Evolutionary conservation across 2,888 invertebrate species (phyloP).

Genomic region (Drepanosiphum platanoidis): DNA sequence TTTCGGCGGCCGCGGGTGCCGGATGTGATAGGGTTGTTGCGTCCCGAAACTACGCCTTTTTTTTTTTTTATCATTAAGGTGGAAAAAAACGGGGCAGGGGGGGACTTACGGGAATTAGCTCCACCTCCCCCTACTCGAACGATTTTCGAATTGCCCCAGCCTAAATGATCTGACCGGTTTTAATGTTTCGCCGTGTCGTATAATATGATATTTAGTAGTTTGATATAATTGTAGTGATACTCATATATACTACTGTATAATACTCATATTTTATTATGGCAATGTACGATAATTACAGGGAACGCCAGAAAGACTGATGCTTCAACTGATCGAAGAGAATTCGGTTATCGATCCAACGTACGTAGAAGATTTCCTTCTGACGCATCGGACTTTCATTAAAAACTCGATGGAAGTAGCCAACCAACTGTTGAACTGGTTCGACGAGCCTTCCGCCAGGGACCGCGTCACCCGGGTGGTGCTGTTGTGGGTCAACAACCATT

Average conservation of each 20-base stretch:
- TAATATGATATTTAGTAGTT: too few species aligned
- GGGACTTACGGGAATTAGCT: too few species aligned
- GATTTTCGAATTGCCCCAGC: too few species aligned
- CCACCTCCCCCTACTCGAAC: too few species aligned
- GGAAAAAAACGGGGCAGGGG: too few species aligned
- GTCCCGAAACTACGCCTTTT: too few species aligned
- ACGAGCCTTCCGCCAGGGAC: constrained; percentile 69
- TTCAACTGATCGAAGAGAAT: constrained; percentile 87
- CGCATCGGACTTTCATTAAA: constrained; percentile 94
- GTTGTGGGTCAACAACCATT: constrained; percentile 99
- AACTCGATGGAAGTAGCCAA: constrained; percentile 87
- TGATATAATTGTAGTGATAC: background rate
- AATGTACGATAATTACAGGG: constrained; percentile 45
- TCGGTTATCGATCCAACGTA: constrained; percentile 95
- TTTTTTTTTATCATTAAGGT: too few species aligned
- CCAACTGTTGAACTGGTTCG: constrained; percentile 82
- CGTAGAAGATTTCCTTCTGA: constrained; percentile 97
- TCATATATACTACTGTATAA: too few species aligned
- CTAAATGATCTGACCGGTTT: too few species aligned
- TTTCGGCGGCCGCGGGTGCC: too few species aligned
- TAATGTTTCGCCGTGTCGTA: too few species aligned
- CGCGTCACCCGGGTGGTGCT: constrained; percentile 94
- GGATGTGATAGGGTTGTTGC: too few species aligned
- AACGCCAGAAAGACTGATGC: constrained; percentile 63
- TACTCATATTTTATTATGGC: background rate